A percentile compares a stretch with the other conserved stretches of the same genome.
Conservation (phyloP, 2,113 vertebrate species). For the Chlorocebus sabaeus region DNA sequence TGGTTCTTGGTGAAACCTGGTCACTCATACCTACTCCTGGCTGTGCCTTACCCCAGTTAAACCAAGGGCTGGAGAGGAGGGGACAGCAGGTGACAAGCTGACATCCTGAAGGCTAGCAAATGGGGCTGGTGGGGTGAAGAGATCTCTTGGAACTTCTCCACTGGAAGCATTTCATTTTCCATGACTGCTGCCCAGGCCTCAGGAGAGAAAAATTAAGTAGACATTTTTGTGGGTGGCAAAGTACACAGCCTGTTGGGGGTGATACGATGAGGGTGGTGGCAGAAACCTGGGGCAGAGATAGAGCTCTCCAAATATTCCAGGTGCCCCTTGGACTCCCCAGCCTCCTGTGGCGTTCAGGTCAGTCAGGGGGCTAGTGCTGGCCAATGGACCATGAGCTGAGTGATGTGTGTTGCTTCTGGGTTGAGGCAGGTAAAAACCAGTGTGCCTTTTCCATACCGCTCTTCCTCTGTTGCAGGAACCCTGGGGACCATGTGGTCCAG, state of each 20-base stretch:
- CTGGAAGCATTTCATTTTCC: neutral
- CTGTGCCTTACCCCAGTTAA: neutral
- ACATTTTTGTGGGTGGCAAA: neutral
- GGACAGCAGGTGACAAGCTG: neutral
- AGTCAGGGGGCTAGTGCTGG: too few relatives aligned
- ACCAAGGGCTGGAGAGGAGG: neutral
- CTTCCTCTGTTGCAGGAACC: neutral
- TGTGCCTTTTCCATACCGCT: fast-evolving
- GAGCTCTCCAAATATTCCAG: neutral
- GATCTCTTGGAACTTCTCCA: neutral
- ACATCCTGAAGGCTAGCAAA: too few relatives aligned
- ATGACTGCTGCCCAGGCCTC: neutral
- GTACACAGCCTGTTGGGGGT: neutral
- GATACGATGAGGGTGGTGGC: neutral
- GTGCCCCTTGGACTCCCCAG: neutral
- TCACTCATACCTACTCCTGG: neutral
- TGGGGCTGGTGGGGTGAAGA: too few relatives aligned
- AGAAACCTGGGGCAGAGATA: neutral
- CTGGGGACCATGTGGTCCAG: neutral
- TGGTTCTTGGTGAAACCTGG: neutral
- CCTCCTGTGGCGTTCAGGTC: neutral
- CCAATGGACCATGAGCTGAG: neutral
- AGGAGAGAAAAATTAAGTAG: neutral
- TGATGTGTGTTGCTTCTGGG: neutral
- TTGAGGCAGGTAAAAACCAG: neutral